phyloP scores from a whole-genome alignment of 2,888 invertebrate species.

The Pinctada fucata region DNA sequence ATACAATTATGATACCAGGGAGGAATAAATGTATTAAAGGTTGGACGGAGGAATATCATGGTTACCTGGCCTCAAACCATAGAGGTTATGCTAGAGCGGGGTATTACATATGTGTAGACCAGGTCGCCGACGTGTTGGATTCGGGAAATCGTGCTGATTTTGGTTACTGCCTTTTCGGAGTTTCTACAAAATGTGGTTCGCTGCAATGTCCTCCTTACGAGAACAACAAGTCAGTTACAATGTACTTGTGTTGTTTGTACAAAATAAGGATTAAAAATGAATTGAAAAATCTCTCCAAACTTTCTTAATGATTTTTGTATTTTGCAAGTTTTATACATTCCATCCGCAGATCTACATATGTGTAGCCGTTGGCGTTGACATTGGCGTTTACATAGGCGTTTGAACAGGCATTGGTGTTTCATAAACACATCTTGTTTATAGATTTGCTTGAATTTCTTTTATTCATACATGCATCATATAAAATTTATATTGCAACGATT shows the following conservation, averaged over 20 bases:
- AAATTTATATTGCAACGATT: too few species aligned
- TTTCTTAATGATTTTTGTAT: too few species aligned
- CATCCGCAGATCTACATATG: too few species aligned
- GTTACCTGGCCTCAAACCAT: not conserved
- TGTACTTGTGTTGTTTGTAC: conserved; percentile 8
- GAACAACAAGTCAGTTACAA: not conserved
- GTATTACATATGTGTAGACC: not conserved
- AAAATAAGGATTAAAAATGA: not conserved
- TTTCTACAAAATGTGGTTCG: not conserved
- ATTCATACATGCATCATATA: too few species aligned
- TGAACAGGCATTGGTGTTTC: too few species aligned
- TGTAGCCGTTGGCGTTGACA: too few species aligned
- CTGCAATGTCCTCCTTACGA: conserved; percentile 6
- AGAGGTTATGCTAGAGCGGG: not conserved
- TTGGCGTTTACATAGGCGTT: too few species aligned
- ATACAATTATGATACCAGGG: not conserved
- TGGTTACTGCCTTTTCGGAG: conserved; percentile 1
- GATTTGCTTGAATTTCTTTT: too few species aligned
- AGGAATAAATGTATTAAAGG: not conserved
- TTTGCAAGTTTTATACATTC: too few species aligned
- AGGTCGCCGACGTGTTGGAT: not conserved
- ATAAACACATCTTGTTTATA: too few species aligned
- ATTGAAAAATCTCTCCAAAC: too few species aligned
- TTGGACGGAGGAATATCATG: conserved; percentile 4
- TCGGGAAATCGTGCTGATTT: not conserved